Evolutionary conservation across 2,888 invertebrate species (phyloP), one percentile per base, ranked within the genome.

Genomic region (Ganaspis brasiliensis): DNA sequence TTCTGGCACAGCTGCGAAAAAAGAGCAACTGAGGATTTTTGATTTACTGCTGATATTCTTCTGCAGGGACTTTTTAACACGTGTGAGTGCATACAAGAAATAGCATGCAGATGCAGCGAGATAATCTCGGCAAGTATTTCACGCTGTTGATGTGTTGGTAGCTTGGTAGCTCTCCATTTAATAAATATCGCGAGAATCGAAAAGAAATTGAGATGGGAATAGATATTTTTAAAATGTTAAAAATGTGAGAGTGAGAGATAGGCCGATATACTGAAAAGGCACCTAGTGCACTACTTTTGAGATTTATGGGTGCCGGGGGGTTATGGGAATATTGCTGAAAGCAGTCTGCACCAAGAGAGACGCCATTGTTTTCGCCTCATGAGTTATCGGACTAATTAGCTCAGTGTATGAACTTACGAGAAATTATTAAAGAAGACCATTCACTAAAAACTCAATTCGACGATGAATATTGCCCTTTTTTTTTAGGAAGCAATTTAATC

Each of bases 371-470:
- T 77, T 74, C 72, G 77, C 67, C 78, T 80, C 76, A 63, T 63
- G 77, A 80, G 79, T 85, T 82, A 85, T 85, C 84, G 70, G 61
- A 73, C 81, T 83, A 85, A 84, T 81, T 82, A 85, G 76, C 81
- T 83, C 81, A 81, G 78, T 6, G 31, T 83, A 84, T 83, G 81
- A 71, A 35, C 74, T 79, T 82, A 85, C 80, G 82, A 83, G 81
- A 85, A 85, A 84, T 79, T 78, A 72, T 82, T 81, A 83, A 83
- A 81, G 85, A 80, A 79, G 73, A 77, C 82, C 83, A 82, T 85
- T 85, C 84, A 84, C 37, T 21, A 63, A 63, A 63, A 21, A 14
- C 21, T 63, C 63, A 19, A 63, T 40, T 14, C 1, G 4, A 56
- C 5, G 4, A 37, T 37, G 12, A 19, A 61, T 61, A 19, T 12